These are phyloP conservation scores for Silurus glanis DNA, from an alignment of 2,113 vertebrate genomes.

Conservation along the genomic window DNA sequence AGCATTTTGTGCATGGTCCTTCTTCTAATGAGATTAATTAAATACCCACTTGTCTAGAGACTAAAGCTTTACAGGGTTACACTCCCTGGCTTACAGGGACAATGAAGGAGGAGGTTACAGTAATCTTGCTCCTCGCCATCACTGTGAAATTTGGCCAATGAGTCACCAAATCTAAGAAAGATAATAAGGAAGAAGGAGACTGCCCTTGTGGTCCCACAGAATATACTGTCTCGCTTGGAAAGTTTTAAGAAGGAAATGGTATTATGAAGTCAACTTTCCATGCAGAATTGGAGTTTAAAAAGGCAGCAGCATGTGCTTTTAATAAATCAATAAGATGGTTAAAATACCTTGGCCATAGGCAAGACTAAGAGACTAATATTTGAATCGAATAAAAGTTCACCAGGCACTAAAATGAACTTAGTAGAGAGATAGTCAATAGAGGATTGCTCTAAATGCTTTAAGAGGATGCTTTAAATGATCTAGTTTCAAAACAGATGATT, in stretches of 20 bases:
- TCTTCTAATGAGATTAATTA: conserved; percentile 59
- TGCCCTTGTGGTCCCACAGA: not conserved
- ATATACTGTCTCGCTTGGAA: not conserved
- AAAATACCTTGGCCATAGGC: not conserved
- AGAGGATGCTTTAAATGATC: too few relatives aligned
- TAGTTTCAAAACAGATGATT: not conserved
- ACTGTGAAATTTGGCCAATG: not conserved
- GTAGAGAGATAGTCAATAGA: not conserved
- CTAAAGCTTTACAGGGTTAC: not conserved
- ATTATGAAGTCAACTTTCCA: not conserved
- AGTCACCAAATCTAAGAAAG: not conserved
- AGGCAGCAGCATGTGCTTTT: not conserved
- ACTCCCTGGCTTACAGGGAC: conserved; percentile 28
- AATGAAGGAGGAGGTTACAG: conserved; percentile 46
- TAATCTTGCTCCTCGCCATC: not conserved
- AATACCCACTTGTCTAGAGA: conserved; percentile 36
- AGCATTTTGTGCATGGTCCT: conserved; percentile 50
- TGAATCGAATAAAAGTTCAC: not conserved
- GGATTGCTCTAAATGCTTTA: too few relatives aligned
- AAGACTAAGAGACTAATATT: not conserved
- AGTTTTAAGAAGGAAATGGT: not conserved
- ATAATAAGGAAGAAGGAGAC: not conserved
- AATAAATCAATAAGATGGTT: not conserved
- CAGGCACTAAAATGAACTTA: not conserved
- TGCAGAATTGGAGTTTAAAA: conserved; percentile 6